Evolutionary conservation across 1,140 invertebrate species (phyloP).

Genomic region (Euwallacea similis): DNA sequence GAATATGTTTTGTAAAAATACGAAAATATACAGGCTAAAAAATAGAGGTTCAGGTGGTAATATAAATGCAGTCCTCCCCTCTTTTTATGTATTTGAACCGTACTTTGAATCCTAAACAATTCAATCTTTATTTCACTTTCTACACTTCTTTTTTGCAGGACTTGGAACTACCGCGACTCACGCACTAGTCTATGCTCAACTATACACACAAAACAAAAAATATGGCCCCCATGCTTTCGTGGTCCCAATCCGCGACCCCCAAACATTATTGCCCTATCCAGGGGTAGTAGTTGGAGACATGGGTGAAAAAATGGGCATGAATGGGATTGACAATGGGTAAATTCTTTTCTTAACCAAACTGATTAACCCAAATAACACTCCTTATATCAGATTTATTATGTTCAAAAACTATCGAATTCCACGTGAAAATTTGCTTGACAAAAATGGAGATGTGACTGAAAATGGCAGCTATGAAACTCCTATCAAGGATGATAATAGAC

Average conservation of each 20-base stretch:
- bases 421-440: slow-evolving; percentile 79
- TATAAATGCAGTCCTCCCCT: too few relatives aligned
- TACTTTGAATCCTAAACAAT: too few relatives aligned
- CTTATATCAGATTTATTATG: slow-evolving; percentile 68
- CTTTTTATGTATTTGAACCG: too few relatives aligned
- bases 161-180: slow-evolving; percentile 86
- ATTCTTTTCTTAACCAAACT: background rate
- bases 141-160: slow-evolving; percentile 48
- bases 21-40: too few relatives aligned
- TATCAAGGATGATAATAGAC: slow-evolving; percentile 74
- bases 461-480: slow-evolving; percentile 80
- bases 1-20: too few relatives aligned
- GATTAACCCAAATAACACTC: background rate
- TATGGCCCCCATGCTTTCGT: slow-evolving; percentile 87
- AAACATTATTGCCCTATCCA: slow-evolving; percentile 70
- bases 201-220: slow-evolving; percentile 71
- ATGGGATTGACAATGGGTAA: slow-evolving; percentile 87
- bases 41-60: too few relatives aligned
- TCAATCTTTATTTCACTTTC: too few relatives aligned
- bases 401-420: slow-evolving; percentile 87
- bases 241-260: slow-evolving; percentile 75
- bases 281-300: slow-evolving; percentile 77
- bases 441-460: slow-evolving; percentile 81
- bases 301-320: slow-evolving; percentile 84
- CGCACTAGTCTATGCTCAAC: slow-evolving; percentile 84